These are phyloP conservation scores for Pristionchus pacificus DNA, from an alignment of 1,140 invertebrate genomes.

Conservation along the genomic window DNA sequence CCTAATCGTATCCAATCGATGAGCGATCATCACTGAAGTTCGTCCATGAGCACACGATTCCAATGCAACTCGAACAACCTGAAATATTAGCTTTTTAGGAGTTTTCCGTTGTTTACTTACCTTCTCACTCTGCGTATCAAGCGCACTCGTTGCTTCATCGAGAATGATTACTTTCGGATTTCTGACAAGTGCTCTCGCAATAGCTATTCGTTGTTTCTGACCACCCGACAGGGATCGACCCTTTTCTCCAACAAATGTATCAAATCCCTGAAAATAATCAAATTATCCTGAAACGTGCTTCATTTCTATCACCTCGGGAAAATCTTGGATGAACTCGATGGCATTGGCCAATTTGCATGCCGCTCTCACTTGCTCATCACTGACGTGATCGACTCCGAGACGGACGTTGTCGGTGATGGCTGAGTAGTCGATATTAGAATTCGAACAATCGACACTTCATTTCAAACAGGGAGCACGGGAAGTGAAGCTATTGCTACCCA, in stretches of 20 bases:
- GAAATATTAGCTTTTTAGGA: not conserved
- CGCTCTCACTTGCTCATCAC: conserved; percentile 47
- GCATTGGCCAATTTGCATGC: conserved; percentile 46
- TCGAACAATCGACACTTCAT: no score
- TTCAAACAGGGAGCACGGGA: no score
- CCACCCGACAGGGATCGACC: conserved; percentile 27
- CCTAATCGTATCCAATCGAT: conserved; percentile 74
- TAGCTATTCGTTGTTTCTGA: conserved; percentile 61
- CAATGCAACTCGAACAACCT: conserved; percentile 70
- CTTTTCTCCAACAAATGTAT: conserved; percentile 28
- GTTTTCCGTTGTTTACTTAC: conserved; percentile 59
- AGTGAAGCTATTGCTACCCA: no score
- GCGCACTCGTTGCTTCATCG: conserved; percentile 69
- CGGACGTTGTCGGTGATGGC: not conserved
- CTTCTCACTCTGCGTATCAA: conserved; percentile 92
- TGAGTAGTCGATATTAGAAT: not conserved
- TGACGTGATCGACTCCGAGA: conserved; percentile 41
- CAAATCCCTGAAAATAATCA: conserved; percentile 31
- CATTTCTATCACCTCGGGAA: conserved; percentile 39
- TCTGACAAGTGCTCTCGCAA: conserved; percentile 56
- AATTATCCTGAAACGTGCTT: no score
- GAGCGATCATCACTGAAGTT: conserved; percentile 92
- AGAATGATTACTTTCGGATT: conserved; percentile 60
- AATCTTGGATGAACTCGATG: conserved; percentile 39
- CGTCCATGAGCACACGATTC: conserved; percentile 75